These are phyloP conservation scores for Spheniscus humboldti DNA, from an alignment of 2,797 vertebrate species.

Conservation along the genomic window DNA sequence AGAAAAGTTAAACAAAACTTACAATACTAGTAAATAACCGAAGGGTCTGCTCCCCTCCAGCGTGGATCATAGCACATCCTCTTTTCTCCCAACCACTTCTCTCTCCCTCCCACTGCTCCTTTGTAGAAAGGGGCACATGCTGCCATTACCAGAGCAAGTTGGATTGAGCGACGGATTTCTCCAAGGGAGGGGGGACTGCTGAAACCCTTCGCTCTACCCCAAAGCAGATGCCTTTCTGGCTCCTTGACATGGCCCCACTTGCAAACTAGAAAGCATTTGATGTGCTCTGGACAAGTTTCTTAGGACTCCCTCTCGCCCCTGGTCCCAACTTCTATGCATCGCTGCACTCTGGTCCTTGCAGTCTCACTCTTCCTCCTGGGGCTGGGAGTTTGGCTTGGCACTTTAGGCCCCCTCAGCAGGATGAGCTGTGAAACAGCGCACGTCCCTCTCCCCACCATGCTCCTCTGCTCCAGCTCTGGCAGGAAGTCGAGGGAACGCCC, in stretches of 20 bases:
- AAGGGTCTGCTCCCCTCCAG: slow-evolving; percentile 74
- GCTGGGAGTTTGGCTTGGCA: slow-evolving; percentile 74
- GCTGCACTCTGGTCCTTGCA: slow-evolving; percentile 55
- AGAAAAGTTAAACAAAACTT: slow-evolving; percentile 71
- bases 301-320: slow-evolving; percentile 32
- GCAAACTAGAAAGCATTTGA: slow-evolving; percentile 27
- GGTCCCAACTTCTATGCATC: slow-evolving; percentile 67
- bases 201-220: slow-evolving; percentile 25
- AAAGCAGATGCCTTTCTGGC: slow-evolving; percentile 61
- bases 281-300: slow-evolving; percentile 67
- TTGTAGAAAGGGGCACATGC: slow-evolving; percentile 51
- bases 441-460: slow-evolving; percentile 1
- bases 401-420: slow-evolving; percentile 71
- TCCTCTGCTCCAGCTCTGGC: slow-evolving; percentile 36
- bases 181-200: not conserved
- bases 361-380: slow-evolving; percentile 59
- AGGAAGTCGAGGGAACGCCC: slow-evolving; percentile 68
- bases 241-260: slow-evolving; percentile 16
- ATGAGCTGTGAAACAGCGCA: slow-evolving; percentile 67
- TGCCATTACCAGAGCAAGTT: slow-evolving; percentile 63
- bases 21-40: slow-evolving; percentile 76
- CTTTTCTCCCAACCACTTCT: slow-evolving; percentile 32
- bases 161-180: slow-evolving; percentile 50
- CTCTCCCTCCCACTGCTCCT: slow-evolving; percentile 35
- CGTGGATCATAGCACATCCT: slow-evolving; percentile 69